These are phyloP conservation scores for Eupithecia subumbrata DNA, from an alignment of 2,888 invertebrate species.

Conservation along the genomic window DNA sequence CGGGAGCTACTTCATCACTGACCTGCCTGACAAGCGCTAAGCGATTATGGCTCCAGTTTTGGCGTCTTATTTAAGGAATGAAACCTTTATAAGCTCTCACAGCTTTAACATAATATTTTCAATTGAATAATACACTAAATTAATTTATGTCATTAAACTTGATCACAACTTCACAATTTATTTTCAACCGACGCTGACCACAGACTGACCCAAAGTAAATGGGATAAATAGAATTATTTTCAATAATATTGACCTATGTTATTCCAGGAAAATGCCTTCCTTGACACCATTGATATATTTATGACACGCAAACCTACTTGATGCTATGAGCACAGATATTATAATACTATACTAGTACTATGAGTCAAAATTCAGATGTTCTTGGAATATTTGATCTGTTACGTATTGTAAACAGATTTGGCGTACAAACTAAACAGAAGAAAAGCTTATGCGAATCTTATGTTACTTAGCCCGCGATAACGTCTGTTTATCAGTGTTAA, in stretches of 20 bases:
- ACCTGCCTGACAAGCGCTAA: not conserved
- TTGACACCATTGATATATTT: slow-evolving; percentile 32
- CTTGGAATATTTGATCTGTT: slow-evolving; percentile 19
- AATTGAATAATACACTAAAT: not conserved
- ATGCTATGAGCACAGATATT: too few species aligned
- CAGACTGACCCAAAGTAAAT: not conserved
- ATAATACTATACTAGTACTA: too few species aligned
- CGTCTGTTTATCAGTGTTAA: too few species aligned
- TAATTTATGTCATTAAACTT: not conserved
- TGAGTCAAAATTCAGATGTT: slow-evolving; percentile 24
- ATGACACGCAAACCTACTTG: slow-evolving; percentile 31
- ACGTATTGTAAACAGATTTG: not conserved
- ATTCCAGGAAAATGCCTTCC: slow-evolving; percentile 26
- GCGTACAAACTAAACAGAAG: too few species aligned
- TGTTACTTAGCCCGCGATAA: too few species aligned
- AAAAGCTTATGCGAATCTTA: too few species aligned
- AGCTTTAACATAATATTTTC: not conserved
- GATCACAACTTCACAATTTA: slow-evolving; percentile 4
- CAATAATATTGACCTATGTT: slow-evolving; percentile 11
- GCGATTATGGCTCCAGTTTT: not conserved
- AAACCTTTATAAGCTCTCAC: not conserved
- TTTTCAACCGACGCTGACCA: not conserved
- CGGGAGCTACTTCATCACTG: too few species aligned
- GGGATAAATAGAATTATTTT: slow-evolving; percentile 12
- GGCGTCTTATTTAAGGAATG: not conserved